A percentile compares a stretch with the other conserved stretches of the same genome.
Evolutionary conservation across 2,797 vertebrate genomes (phyloP).

Genomic region (Melanotaenia boesemani): DNA sequence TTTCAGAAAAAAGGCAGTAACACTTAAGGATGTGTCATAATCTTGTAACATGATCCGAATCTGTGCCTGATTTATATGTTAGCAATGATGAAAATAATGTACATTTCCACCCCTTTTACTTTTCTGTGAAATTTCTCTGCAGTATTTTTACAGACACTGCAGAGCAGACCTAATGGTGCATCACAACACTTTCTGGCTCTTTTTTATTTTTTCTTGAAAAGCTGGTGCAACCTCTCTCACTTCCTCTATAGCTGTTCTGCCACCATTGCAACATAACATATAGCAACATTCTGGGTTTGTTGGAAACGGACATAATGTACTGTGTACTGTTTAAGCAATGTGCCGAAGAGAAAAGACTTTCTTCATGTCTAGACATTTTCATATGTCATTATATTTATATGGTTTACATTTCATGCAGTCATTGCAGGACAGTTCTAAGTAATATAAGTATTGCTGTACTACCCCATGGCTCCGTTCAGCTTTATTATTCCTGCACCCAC

Average conservation of each 20-base stretch:
- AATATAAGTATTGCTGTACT: slow-evolving; percentile 7
- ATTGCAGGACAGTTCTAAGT: not conserved
- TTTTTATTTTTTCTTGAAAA: slow-evolving; percentile 22
- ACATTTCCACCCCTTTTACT: slow-evolving; percentile 1
- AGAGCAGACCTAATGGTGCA: slow-evolving; percentile 64
- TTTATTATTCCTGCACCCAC: slow-evolving; percentile 5
- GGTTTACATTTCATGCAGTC: not conserved
- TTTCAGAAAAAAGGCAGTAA: slow-evolving; percentile 32
- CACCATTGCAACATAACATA: slow-evolving; percentile 11
- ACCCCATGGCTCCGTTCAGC: not conserved
- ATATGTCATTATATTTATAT: not conserved
- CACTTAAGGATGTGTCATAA: not conserved
- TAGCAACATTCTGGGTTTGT: slow-evolving; percentile 20
- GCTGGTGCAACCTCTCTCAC: slow-evolving; percentile 39
- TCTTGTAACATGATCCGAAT: not conserved
- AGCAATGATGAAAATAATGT: too few relatives aligned
- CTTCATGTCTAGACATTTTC: not conserved
- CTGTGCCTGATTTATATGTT: not conserved
- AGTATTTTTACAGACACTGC: slow-evolving; percentile 70
- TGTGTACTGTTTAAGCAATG: not conserved
- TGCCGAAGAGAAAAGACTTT: not conserved
- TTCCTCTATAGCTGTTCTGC: slow-evolving; percentile 36
- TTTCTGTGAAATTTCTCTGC: slow-evolving; percentile 55
- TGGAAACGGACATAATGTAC: not conserved
- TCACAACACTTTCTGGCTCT: slow-evolving; percentile 53